Evolutionary conservation across 2,797 vertebrate species (phyloP).

Genomic region (Falco rusticolus): DNA sequence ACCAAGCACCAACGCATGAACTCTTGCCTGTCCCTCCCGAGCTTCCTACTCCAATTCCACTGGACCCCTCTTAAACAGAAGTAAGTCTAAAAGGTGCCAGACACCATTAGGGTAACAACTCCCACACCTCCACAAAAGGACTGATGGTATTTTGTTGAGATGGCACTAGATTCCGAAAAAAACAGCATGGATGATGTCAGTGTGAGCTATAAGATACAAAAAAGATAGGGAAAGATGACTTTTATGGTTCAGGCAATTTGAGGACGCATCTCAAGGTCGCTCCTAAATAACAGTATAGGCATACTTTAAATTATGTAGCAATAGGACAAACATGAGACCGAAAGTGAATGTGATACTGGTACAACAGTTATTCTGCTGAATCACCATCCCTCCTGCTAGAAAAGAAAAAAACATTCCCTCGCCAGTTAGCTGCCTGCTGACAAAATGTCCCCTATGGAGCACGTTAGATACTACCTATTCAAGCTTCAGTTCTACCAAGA

Average conservation of each 20-base stretch:
- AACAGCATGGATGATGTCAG: accelerated
- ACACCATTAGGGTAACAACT: background rate
- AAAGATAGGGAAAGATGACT: background rate
- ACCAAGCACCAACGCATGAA: background rate
- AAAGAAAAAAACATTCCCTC: background rate
- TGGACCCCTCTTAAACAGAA: background rate
- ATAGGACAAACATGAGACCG: background rate
- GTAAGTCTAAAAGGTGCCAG: background rate
- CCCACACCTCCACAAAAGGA: background rate
- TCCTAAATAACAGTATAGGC: background rate
- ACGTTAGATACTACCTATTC: accelerated
- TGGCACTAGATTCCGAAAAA: background rate
- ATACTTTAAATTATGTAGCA: background rate
- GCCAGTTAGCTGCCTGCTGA: background rate
- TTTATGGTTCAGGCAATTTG: background rate
- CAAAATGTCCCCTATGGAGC: background rate
- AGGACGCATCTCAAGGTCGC: background rate
- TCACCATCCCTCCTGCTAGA: background rate
- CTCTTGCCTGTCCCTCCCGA: background rate
- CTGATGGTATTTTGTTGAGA: background rate
- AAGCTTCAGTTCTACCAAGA: background rate
- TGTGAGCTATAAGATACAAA: background rate
- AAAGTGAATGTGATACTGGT: background rate
- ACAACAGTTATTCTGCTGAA: background rate
- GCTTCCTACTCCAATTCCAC: background rate